Conservation (phyloP, 2,888 invertebrate genomes). For the Uropetala carovei region DNA sequence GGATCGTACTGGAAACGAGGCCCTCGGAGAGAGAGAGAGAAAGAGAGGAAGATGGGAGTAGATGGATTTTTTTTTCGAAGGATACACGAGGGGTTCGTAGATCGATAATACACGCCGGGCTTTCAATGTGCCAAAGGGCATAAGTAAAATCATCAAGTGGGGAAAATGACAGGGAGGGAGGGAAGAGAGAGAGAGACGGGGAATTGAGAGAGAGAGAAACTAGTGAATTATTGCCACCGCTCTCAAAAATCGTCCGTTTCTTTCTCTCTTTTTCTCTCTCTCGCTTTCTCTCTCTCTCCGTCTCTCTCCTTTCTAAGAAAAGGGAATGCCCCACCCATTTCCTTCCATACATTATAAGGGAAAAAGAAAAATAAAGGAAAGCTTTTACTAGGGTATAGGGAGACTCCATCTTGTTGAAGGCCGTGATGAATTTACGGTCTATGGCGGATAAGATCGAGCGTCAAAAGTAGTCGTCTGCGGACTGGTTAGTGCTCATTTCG, state of each 20-base stretch:
- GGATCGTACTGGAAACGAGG: background rate
- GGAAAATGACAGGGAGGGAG: background rate
- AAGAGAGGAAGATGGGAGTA: no score
- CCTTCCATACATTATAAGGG: background rate
- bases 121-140: constrained; percentile 31
- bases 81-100: background rate
- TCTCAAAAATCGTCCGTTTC: no score
- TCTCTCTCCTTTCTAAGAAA: background rate
- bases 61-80: constrained; percentile 4
- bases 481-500: background rate
- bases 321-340: background rate
- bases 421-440: constrained; percentile 4
- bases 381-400: background rate
- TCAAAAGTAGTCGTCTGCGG: background rate
- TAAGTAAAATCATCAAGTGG: constrained; percentile 29
- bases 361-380: background rate
- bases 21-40: background rate
- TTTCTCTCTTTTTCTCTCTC: background rate
- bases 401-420: constrained; percentile 20
- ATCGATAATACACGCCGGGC: constrained; percentile 25
- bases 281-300: background rate
- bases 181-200: background rate
- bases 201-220: background rate
- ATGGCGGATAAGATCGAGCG: background rate
- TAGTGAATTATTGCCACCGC: background rate